Conservation (phyloP, 2,888 invertebrate genomes). For the Noctua pronuba region DNA sequence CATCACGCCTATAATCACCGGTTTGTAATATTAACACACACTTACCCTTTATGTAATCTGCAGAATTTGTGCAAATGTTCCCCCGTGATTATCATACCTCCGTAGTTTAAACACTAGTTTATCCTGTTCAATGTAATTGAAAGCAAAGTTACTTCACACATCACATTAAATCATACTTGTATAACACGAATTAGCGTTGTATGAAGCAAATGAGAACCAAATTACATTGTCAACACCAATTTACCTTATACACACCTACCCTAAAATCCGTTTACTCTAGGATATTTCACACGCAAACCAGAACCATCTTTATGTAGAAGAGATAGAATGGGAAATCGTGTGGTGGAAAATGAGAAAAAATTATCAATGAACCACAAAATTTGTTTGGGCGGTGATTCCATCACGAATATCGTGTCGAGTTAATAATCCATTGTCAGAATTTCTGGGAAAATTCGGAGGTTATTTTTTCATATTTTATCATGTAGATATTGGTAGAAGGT, state of each 20-base stretch:
- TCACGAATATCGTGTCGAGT: slow-evolving; percentile 35
- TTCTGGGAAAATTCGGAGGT: background rate
- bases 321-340: slow-evolving; percentile 22
- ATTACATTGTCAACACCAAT: slow-evolving; percentile 79
- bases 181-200: slow-evolving; percentile 53
- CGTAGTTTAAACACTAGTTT: background rate
- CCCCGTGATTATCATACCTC: too few species aligned
- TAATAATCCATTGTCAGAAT: slow-evolving; percentile 40
- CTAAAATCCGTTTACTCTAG: slow-evolving; percentile 52
- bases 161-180: slow-evolving; percentile 49
- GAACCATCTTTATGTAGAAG: slow-evolving; percentile 21
- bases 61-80: background rate
- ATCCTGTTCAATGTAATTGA: slow-evolving; percentile 12
- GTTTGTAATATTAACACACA: background rate
- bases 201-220: slow-evolving; percentile 74
- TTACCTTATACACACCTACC: slow-evolving; percentile 68
- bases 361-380: slow-evolving; percentile 50
- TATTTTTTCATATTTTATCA: slow-evolving; percentile 9
- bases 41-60: background rate
- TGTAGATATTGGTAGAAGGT: background rate
- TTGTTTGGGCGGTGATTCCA: slow-evolving; percentile 48
- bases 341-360: slow-evolving; percentile 35
- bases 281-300: slow-evolving; percentile 2
- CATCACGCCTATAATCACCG: too few species aligned
- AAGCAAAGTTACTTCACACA: slow-evolving; percentile 29